These are phyloP conservation scores for Cetoscarus ocellatus DNA, from an alignment of 2,797 vertebrate genomes.

Conservation along the genomic window DNA sequence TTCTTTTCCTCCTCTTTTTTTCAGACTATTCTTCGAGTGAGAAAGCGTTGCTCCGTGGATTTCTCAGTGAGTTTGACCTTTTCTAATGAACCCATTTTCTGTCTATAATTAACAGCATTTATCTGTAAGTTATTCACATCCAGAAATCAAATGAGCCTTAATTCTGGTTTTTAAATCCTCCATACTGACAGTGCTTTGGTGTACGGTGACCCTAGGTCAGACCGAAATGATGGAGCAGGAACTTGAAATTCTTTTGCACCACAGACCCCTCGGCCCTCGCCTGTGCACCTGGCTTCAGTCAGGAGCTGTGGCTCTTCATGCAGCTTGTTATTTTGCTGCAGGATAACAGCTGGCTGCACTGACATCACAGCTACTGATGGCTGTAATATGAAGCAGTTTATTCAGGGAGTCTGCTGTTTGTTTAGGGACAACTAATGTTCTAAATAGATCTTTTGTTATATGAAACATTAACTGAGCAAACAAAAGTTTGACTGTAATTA, in stretches of 20 bases:
- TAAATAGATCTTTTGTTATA: not conserved
- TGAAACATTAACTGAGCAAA: not conserved
- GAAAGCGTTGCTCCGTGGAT: conserved; percentile 46
- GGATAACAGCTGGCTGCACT: conserved; percentile 44
- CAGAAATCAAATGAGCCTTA: too few relatives aligned
- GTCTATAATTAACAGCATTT: too few relatives aligned
- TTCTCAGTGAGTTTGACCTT: conserved; percentile 64
- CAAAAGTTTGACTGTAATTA: not conserved
- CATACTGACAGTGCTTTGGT: too few relatives aligned
- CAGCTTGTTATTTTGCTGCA: conserved; percentile 45
- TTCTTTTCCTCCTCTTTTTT: conserved; percentile 45
- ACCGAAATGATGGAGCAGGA: too few relatives aligned
- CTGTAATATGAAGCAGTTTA: conserved; percentile 12
- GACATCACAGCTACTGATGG: conserved; percentile 17
- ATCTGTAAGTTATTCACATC: too few relatives aligned
- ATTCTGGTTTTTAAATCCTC: too few relatives aligned
- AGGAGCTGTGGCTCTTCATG: conserved; percentile 34
- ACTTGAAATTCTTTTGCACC: too few relatives aligned
- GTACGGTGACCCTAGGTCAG: too few relatives aligned
- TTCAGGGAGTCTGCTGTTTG: conserved; percentile 3
- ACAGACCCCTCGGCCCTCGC: conserved; percentile 19
- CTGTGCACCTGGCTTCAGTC: conserved; percentile 52
- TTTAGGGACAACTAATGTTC: conserved; percentile 1
- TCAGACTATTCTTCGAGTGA: conserved; percentile 49
- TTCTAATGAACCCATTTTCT: too few relatives aligned